These are phyloP conservation scores for Crenuchus spilurus DNA, from an alignment of 2,797 vertebrate genomes.

Conservation along the genomic window DNA sequence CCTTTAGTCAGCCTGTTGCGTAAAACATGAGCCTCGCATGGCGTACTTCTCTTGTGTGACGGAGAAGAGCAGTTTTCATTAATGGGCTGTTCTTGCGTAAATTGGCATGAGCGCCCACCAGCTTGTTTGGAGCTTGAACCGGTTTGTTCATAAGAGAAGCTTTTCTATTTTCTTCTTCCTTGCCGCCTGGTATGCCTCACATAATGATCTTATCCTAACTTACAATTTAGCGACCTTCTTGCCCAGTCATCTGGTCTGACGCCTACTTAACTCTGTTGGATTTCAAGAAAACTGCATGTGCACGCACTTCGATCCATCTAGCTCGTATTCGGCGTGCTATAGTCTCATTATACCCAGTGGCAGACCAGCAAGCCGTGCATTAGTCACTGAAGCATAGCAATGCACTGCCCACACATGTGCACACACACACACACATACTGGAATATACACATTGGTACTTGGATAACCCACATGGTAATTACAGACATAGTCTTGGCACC, in stretches of 20 bases:
- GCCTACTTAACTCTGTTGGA: slow-evolving; percentile 40
- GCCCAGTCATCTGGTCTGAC: slow-evolving; percentile 50
- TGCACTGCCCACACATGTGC: slow-evolving; percentile 45
- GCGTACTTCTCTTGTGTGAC: neutral
- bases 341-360: slow-evolving; percentile 59
- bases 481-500: slow-evolving; percentile 38
- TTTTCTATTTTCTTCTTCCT: neutral
- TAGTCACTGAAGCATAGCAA: slow-evolving; percentile 64
- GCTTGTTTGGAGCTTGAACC: neutral
- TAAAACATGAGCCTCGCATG: too few relatives aligned
- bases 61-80: neutral
- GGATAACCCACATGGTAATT: slow-evolving; percentile 67
- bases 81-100: neutral
- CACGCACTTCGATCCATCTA: neutral
- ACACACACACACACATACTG: slow-evolving; percentile 46
- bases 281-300: slow-evolving; percentile 17
- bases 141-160: neutral
- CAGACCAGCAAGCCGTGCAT: slow-evolving; percentile 67
- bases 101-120: neutral
- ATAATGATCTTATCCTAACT: slow-evolving; percentile 22
- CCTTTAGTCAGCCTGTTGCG: too few relatives aligned
- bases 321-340: slow-evolving; percentile 41
- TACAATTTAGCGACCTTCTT: slow-evolving; percentile 47
- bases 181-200: neutral
- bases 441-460: slow-evolving; percentile 51